Conservation (phyloP, 2,797 vertebrate genomes). For the Rhabdophis nuchalis region DNA sequence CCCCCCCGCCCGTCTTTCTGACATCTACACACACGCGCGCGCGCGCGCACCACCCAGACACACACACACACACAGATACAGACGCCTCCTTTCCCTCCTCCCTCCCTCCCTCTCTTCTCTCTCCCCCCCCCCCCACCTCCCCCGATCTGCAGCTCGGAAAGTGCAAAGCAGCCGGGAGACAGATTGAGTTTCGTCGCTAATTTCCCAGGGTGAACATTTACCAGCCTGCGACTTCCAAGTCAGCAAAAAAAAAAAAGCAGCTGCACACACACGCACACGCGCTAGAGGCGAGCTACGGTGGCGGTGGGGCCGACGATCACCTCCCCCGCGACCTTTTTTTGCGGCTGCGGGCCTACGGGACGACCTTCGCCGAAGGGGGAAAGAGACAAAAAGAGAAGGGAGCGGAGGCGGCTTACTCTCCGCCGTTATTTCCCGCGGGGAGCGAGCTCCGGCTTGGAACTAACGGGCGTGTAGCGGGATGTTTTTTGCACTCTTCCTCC, state of each 20-base stretch:
- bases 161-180: slow-evolving; percentile 74
- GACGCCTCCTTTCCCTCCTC: slow-evolving; percentile 57
- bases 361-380: background rate
- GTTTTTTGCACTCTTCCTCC: background rate
- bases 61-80: background rate
- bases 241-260: slow-evolving; percentile 48
- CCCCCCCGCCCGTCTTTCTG: slow-evolving; percentile 25
- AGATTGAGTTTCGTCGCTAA: slow-evolving; percentile 76
- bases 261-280: slow-evolving; percentile 35
- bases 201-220: slow-evolving; percentile 76
- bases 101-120: slow-evolving; percentile 28
- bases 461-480: too few species aligned
- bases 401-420: background rate
- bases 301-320: background rate
- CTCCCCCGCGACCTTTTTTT: background rate
- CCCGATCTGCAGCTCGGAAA: slow-evolving; percentile 68
- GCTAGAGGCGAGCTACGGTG: slow-evolving; percentile 58
- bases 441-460: background rate
- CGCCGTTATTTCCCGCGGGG: too few species aligned
- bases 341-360: background rate
- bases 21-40: background rate
- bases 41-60: slow-evolving; percentile 31
- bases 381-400: background rate
- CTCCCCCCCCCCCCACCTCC: slow-evolving; percentile 8
- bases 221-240: slow-evolving; percentile 69